Evolutionary conservation across 30 jellyfish, hydroid and myxozoan species (phyloP).

Genomic region (Cassiopea xamachana): DNA sequence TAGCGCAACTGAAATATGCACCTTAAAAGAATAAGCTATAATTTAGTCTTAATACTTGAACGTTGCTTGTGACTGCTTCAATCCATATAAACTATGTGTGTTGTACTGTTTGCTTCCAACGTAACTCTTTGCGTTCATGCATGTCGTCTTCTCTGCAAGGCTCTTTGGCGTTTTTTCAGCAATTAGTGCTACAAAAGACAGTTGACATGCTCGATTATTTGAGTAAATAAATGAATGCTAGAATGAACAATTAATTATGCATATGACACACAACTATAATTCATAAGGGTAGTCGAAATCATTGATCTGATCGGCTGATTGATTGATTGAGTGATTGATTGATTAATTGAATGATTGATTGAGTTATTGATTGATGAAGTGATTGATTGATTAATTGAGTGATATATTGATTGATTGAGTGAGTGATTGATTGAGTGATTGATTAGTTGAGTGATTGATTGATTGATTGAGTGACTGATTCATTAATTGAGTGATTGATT

Average conservation of each 20-base stretch:
- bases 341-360: too few species aligned
- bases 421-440: not conserved
- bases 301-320: too few species aligned
- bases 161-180: conserved; percentile 66
- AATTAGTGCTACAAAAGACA: conserved; percentile 16
- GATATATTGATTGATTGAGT: not conserved
- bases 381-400: too few species aligned
- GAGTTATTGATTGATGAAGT: too few species aligned
- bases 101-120: conserved; percentile 77
- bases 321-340: too few species aligned
- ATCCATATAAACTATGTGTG: conserved; percentile 94
- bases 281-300: too few species aligned
- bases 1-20: not conserved
- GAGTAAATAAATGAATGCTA: too few species aligned
- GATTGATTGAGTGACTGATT: not conserved
- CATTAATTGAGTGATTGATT: not conserved
- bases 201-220: too few species aligned
- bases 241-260: too few species aligned
- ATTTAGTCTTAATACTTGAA: conserved; percentile 24
- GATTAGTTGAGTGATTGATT: not conserved
- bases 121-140: conserved; percentile 91
- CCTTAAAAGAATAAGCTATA: too few species aligned
- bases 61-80: conserved; percentile 73
- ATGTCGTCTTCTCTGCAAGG: conserved; percentile 85
- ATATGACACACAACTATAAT: too few species aligned